phyloP scores from a whole-genome alignment of 2,113 vertebrate genomes.

The Bubo scandiacus region DNA sequence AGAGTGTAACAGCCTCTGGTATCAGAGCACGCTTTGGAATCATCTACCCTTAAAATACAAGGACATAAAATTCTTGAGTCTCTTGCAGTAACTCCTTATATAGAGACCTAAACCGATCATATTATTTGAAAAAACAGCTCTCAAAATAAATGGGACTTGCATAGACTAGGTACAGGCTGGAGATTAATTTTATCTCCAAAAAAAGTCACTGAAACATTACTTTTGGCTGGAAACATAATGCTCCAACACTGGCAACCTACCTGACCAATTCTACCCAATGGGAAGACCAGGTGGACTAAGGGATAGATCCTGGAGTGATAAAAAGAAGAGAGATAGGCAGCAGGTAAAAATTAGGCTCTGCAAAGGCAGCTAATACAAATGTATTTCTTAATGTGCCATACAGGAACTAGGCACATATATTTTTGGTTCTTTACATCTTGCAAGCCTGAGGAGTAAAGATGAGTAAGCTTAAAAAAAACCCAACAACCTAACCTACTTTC shows the following conservation, averaged over 20 bases:
- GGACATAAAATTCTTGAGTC: not conserved
- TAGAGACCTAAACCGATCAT: not conserved
- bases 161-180: not conserved
- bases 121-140: not conserved
- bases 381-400: not conserved
- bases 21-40: not conserved
- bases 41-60: not conserved
- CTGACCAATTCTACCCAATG: not conserved
- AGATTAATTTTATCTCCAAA: not conserved
- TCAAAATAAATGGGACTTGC: not conserved
- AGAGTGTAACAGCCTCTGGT: not conserved
- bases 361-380: not conserved
- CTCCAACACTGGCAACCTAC: not conserved
- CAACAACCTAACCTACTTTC: conserved; percentile 33
- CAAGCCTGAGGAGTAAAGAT: not conserved
- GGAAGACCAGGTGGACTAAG: not conserved
- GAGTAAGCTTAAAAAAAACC: not conserved
- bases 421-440: not conserved
- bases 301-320: not conserved
- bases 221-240: not conserved
- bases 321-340: not conserved
- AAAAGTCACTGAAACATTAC: not conserved
- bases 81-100: not conserved
- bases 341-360: not conserved
- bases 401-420: not conserved